Evolutionary conservation across 2,888 invertebrate genomes (phyloP), one percentile per base, ranked within the genome.

Genomic region (Malachius bipustulatus): DNA sequence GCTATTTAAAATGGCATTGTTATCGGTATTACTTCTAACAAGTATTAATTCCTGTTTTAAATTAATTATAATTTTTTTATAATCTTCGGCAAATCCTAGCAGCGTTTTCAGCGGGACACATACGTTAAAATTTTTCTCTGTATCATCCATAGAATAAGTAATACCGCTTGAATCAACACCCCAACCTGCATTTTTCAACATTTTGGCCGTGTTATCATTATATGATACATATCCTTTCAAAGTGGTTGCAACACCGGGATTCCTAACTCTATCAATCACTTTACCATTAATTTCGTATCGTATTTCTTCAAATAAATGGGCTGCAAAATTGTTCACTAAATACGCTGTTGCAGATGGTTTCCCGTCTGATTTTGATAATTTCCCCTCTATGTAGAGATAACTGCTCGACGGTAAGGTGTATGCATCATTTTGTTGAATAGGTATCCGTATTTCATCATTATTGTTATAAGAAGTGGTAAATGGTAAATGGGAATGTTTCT

Each of bases 1-100:
- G 6, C 6, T 9, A 9, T 6, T 29, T 9, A 10, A 9, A 29
- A 29, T 26, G 9, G 47, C 45, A 43, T 57, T 55, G 4, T 11
- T n/a, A 31, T 40, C 35, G 2, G 34, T 19, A 26, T 45, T 50
- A 24, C 50, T 44, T 38, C 57, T 43, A 11, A 47, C 45, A 6
- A 61, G 35, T 24, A 57, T 46, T 16, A 56, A 40, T 43, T 61
- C 59, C 51, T 60, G 59, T 47, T 54, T 55, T 34, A 50, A 48
- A 42, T 60, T 59, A 2, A 59, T 40, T 35, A 58, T 44, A 31
- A 60, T 50, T 45, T 53, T 55, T 15, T 50, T 50, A 39, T 54
- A 61, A 42, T 60, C 54, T 43, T 56, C 54, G 11, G 49, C 47
- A 43, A 56, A 57, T 2, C 55, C 56, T 8, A 59, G 36, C 11